These are phyloP conservation scores for Apodemia duryi DNA, from an alignment of 2,888 invertebrate species.

Conservation along the genomic window DNA sequence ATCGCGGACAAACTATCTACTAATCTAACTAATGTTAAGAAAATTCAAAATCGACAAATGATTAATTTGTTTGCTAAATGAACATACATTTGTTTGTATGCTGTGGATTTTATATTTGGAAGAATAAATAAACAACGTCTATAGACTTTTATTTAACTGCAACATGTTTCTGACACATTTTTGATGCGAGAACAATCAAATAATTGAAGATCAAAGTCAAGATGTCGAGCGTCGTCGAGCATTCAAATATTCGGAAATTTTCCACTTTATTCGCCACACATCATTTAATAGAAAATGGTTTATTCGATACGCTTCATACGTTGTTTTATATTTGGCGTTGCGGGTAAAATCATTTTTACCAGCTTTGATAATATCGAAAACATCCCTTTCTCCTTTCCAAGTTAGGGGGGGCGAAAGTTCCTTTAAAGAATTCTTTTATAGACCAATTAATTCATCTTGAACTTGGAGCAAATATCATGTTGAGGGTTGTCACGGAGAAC, in stretches of 20 bases:
- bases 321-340: neutral
- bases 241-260: neutral
- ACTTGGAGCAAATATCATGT: slow-evolving; percentile 8
- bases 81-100: too few relatives aligned
- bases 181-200: neutral
- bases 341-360: slow-evolving; percentile 2
- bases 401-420: neutral
- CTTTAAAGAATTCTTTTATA: slow-evolving; percentile 13
- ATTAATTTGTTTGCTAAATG: too few relatives aligned
- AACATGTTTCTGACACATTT: neutral
- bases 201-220: slow-evolving; percentile 6
- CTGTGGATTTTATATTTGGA: too few relatives aligned
- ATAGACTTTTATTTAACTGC: too few relatives aligned
- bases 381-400: slow-evolving; percentile 16
- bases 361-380: slow-evolving; percentile 7
- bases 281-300: slow-evolving; percentile 1
- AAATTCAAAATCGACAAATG: too few relatives aligned
- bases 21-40: too few relatives aligned
- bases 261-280: neutral
- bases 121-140: too few relatives aligned
- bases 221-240: neutral
- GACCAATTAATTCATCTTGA: slow-evolving; percentile 19
- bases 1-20: too few relatives aligned
- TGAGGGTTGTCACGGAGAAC: slow-evolving; percentile 14
- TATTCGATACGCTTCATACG: neutral